Conservation (phyloP, 2,797 vertebrate genomes). For the Paramormyrops hopkinsi region DNA sequence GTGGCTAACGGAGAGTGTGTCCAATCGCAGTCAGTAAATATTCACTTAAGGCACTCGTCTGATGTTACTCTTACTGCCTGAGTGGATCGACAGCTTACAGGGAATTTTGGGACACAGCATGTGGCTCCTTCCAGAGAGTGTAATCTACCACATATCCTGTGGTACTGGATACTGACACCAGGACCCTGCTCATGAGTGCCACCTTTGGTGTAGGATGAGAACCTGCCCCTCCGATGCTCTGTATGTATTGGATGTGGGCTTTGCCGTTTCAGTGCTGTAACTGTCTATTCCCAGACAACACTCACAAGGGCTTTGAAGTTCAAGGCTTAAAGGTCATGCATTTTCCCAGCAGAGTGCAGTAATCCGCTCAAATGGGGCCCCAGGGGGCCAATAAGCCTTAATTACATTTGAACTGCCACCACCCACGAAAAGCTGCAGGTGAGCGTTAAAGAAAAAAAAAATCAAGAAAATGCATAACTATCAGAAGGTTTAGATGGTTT, state of each 20-base stretch:
- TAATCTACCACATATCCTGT: neutral
- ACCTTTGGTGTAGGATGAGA: neutral
- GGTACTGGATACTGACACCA: neutral
- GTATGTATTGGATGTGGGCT: neutral
- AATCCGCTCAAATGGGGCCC: neutral
- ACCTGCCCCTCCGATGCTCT: neutral
- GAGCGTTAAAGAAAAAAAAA: neutral
- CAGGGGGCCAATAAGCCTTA: constrained; percentile 4
- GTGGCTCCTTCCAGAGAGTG: neutral
- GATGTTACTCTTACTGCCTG: neutral
- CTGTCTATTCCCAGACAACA: neutral
- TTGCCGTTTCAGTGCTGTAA: neutral
- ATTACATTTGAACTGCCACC: neutral
- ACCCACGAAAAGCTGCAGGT: neutral
- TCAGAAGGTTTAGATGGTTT: neutral
- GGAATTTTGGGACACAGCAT: neutral
- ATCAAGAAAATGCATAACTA: neutral
- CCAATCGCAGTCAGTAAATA: neutral
- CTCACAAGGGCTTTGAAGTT: neutral
- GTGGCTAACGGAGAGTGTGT: neutral
- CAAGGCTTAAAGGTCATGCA: neutral
- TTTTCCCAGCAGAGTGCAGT: neutral
- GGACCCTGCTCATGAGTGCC: neutral
- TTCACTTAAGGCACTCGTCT: neutral
- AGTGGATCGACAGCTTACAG: neutral